Evolutionary conservation across 2,888 invertebrate species (phyloP), one percentile per base, ranked within the genome.

Genomic region (Panzeria rudis): DNA sequence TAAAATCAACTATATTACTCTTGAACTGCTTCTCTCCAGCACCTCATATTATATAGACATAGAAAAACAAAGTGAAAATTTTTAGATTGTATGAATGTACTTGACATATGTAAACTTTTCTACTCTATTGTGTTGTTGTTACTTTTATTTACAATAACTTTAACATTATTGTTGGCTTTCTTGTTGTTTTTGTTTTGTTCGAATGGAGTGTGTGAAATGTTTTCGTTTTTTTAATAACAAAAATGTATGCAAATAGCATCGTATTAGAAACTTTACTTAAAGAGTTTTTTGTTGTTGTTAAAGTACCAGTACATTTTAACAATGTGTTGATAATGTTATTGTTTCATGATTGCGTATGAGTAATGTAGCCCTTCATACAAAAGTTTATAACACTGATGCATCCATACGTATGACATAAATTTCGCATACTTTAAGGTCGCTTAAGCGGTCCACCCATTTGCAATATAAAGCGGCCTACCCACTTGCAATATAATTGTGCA

Each of bases 51-150:
- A 3, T 59, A 38, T 61, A 23, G 20, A 15, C 47, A 25, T 50
- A 4, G 50, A 29, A 77, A 76, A 69, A 35, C 20, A 64, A 56
- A 76, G 62, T 7, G 17, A 56, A 76, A 69, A 72, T 41, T 64
- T 32, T 61, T 62, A 66, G 79, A 82, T 80, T 72, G 47, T 62
- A 64, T 78, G 82, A 69, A 81, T 85, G 85, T 72, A 82, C 82
- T 85, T 85, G 85, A 82, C 85, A 85, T 82, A 85, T 85, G 85
- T 85, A 85, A 85, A 85, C 82, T 85, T 85, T 85, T 75, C 73
- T 75, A 75, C 59, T 82, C 69, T 66, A 85, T 85, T 85, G 82
- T 85, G 25, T 59, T 71, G 61, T 78, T 72, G 41, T 50, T 64
- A 9, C 62, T 68, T n/a, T 69, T 35, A 47, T 38, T 23, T 32